A percentile compares a stretch with the other conserved stretches of the same genome.
Evolutionary conservation across 2,113 vertebrate genomes (phyloP).

Genomic region (Himantopus leucocephalus): DNA sequence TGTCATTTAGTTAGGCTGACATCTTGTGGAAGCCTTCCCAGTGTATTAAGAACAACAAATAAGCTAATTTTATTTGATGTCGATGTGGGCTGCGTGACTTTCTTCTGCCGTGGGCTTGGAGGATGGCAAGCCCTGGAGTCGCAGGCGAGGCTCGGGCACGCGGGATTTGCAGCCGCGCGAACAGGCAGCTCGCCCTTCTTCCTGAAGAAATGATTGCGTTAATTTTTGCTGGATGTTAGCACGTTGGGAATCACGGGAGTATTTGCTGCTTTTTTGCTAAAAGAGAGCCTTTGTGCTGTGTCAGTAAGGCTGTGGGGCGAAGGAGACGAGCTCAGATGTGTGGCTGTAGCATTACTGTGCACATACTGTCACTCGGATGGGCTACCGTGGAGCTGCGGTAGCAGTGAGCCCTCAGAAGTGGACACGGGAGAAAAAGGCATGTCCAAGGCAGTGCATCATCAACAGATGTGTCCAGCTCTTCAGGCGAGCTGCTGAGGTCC

Average conservation of each 20-base stretch:
- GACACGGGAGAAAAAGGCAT: accelerated
- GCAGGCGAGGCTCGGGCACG: neutral
- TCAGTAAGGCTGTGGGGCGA: neutral
- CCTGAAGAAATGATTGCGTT: accelerated
- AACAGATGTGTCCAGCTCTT: neutral
- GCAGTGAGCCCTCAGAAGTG: neutral
- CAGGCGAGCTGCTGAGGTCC: neutral
- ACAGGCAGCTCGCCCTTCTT: neutral
- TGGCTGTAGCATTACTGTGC: accelerated
- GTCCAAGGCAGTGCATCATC: neutral
- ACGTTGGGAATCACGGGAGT: accelerated
- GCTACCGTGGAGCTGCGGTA: accelerated
- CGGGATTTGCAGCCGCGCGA: accelerated
- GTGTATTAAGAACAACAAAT: slow-evolving; percentile 1
- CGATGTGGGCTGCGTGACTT: neutral
- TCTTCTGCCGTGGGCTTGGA: neutral
- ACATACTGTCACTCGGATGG: accelerated
- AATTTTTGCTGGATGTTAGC: neutral
- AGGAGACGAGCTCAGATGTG: accelerated
- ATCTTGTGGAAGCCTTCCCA: slow-evolving; percentile 68
- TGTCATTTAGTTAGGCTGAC: slow-evolving; percentile 69
- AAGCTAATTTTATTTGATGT: slow-evolving; percentile 4
- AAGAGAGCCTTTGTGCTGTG: neutral
- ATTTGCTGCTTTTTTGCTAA: neutral
- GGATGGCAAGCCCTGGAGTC: neutral